Evolutionary conservation across 2,888 invertebrate species (phyloP).

Genomic region (Spodoptera littoralis): DNA sequence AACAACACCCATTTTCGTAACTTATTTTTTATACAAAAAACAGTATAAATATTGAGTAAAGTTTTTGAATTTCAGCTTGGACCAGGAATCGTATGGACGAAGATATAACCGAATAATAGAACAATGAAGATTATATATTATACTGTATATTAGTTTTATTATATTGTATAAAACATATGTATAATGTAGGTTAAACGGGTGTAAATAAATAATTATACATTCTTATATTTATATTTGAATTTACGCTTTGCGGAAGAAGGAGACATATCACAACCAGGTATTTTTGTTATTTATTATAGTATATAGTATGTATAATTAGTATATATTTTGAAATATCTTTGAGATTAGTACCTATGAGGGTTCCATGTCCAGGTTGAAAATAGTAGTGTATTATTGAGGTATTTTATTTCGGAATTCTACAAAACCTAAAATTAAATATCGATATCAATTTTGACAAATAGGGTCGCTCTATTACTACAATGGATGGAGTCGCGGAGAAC

Average conservation of each 20-base stretch:
- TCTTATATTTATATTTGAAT: conserved; percentile 41
- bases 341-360: too few relatives aligned
- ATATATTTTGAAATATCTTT: too few relatives aligned
- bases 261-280: conserved; percentile 91
- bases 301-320: too few relatives aligned
- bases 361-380: too few relatives aligned
- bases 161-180: too few relatives aligned
- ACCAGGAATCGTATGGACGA: conserved; percentile 43
- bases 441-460: too few relatives aligned
- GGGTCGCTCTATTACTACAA: too few relatives aligned
- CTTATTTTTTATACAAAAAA: neutral
- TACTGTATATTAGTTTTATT: conserved; percentile 23
- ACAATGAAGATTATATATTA: conserved; percentile 45
- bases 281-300: conserved; percentile 8
- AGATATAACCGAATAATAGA: conserved; percentile 41
- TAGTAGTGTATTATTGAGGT: too few relatives aligned
- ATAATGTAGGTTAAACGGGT: too few relatives aligned
- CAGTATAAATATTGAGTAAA: conserved; percentile 34
- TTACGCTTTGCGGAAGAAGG: conserved; percentile 85
- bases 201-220: conserved; percentile 39
- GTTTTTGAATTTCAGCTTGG: conserved; percentile 65
- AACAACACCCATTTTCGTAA: conserved; percentile 9
- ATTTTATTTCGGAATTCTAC: too few relatives aligned
- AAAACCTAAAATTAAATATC: too few relatives aligned
- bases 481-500: too few relatives aligned